Conservation (phyloP, 92 coral and sea anemone genomes). For the Meandrina meandrites region DNA sequence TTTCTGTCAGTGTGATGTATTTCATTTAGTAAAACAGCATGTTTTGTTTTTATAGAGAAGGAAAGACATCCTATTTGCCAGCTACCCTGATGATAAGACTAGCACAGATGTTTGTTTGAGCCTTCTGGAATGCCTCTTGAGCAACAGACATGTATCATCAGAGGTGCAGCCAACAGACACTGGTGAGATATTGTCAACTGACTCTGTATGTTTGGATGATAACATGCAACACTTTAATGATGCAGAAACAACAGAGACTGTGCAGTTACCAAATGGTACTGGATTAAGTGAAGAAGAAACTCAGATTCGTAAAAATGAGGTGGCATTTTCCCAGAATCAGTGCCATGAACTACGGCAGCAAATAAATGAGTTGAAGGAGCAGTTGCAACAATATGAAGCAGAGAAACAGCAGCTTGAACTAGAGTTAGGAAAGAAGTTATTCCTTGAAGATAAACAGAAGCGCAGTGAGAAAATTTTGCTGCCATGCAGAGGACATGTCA, state of each 20-base stretch:
- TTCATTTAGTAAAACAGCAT: neutral
- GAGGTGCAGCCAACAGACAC: neutral
- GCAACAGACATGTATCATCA: neutral
- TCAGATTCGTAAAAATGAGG: too few species aligned
- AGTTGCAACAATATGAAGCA: slow-evolving; percentile 9
- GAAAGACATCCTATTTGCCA: neutral
- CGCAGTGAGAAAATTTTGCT: neutral
- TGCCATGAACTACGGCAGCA: neutral
- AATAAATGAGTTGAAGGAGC: neutral
- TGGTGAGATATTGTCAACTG: neutral
- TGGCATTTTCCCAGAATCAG: too few species aligned
- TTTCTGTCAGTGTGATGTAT: neutral
- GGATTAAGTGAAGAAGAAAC: too few species aligned
- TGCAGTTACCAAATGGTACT: too few species aligned
- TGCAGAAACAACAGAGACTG: too few species aligned
- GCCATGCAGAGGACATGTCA: neutral
- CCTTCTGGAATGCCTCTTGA: slow-evolving; percentile 15
- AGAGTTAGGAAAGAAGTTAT: neutral
- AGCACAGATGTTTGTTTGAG: neutral
- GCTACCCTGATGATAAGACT: neutral
- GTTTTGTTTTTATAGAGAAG: neutral
- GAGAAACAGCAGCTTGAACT: slow-evolving; percentile 1
- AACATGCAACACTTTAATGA: neutral
- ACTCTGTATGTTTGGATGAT: neutral
- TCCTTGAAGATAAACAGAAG: slow-evolving; percentile 13